phyloP scores from a whole-genome alignment of 2,888 invertebrate species.

The Flexamia atlantica region DNA sequence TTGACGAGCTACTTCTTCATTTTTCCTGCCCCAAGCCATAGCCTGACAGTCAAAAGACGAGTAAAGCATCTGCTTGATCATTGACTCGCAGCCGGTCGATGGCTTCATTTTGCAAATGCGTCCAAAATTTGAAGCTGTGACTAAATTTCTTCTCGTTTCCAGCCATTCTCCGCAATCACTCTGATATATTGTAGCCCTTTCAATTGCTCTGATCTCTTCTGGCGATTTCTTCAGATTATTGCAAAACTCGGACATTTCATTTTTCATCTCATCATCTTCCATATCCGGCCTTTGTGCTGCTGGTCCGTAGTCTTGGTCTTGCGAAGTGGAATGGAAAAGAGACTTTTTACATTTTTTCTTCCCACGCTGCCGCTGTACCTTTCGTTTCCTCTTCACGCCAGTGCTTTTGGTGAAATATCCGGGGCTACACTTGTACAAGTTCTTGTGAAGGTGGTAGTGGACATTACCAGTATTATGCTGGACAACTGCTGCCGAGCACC shows the following conservation, averaged over 20 bases:
- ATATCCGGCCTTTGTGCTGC: conserved; percentile 54
- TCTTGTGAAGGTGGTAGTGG: conserved; percentile 35
- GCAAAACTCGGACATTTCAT: conserved; percentile 40
- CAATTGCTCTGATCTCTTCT: conserved; percentile 21
- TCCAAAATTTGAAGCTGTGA: conserved; percentile 59
- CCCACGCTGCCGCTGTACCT: not conserved
- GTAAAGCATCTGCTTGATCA: conserved; percentile 36
- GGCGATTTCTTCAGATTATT: not conserved
- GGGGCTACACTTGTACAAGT: conserved; percentile 44
- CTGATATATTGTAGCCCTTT: conserved; percentile 41
- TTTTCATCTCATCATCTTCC: not conserved
- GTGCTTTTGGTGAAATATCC: conserved; percentile 47
- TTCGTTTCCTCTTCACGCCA: conserved; percentile 30
- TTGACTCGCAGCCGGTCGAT: conserved; percentile 14
- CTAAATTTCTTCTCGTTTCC: conserved; percentile 39
- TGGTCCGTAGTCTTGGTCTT: conserved; percentile 43
- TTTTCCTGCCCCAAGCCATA: conserved; percentile 16
- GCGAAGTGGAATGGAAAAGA: not conserved
- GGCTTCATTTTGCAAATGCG: conserved; percentile 42
- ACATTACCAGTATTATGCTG: conserved; percentile 71
- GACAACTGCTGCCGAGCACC: conserved; percentile 71
- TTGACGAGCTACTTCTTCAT: not conserved
- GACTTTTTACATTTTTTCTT: conserved; percentile 22
- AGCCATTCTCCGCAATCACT: conserved; percentile 51
- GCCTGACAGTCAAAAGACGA: conserved; percentile 26